Evolutionary conservation across 92 coral and sea anemone species (phyloP).

Genomic region (Bergia sp.): DNA sequence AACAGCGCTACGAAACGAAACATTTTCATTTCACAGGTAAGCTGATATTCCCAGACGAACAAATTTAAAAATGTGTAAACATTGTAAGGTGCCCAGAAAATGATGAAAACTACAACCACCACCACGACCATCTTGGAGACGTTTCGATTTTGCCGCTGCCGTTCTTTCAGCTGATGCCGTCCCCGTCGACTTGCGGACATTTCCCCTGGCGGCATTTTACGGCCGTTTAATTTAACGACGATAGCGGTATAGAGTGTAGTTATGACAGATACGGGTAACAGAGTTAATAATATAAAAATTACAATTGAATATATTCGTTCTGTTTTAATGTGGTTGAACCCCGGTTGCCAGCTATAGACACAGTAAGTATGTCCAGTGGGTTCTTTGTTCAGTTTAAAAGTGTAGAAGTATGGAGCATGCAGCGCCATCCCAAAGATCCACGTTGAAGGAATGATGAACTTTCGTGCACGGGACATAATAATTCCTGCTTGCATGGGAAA

Average conservation of each 20-base stretch:
- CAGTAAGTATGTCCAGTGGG: constrained; percentile 24
- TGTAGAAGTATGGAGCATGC: constrained; percentile 52
- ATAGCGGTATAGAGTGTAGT: constrained; percentile 54
- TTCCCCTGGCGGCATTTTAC: constrained; percentile 52
- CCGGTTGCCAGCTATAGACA: constrained; percentile 39
- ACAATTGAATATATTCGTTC: constrained; percentile 39
- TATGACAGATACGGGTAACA: constrained; percentile 57
- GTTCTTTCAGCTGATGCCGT: constrained; percentile 18
- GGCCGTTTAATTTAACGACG: constrained; percentile 41
- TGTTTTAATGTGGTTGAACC: constrained; percentile 20
- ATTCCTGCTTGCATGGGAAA: constrained; percentile 64
- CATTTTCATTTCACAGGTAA: constrained; percentile 41
- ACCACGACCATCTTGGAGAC: constrained; percentile 61
- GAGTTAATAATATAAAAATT: constrained; percentile 48
- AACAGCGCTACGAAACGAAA: constrained; percentile 22
- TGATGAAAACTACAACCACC: constrained; percentile 61
- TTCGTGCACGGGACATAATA: constrained; percentile 32
- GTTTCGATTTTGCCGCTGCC: constrained; percentile 59
- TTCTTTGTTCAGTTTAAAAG: constrained; percentile 30
- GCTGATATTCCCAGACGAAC: constrained; percentile 41
- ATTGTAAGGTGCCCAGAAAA: constrained; percentile 67
- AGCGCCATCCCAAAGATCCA: constrained; percentile 57
- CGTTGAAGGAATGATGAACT: constrained; percentile 50
- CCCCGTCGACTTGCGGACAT: constrained; percentile 26
- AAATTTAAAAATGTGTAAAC: constrained; percentile 42